Percentiles rank a stretch among this genome's conserved stretches.
Evolutionary conservation across 1,140 invertebrate species (phyloP).

Genomic region (Drosophila navojoa): DNA sequence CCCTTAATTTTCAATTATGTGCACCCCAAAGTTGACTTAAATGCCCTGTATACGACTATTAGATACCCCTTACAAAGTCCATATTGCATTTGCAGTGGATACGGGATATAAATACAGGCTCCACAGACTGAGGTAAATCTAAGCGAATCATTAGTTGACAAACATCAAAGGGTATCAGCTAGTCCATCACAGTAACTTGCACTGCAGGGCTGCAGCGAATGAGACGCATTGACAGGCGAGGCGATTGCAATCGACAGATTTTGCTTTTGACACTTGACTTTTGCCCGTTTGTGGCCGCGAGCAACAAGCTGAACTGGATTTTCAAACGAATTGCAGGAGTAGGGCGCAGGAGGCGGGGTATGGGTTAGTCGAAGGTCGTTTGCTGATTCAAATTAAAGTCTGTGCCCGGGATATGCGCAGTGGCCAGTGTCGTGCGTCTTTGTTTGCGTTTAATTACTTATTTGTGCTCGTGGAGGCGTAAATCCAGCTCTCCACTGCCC

Average conservation of each 20-base stretch:
- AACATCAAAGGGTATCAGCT: neutral
- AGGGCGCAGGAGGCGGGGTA: neutral
- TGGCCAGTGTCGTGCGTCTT: neutral
- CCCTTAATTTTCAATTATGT: too few species aligned
- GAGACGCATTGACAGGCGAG: neutral
- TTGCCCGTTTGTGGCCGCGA: neutral
- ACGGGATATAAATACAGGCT: too few species aligned
- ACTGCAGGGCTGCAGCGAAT: neutral
- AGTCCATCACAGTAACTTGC: neutral
- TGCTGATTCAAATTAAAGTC: neutral
- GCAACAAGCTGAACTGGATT: too few species aligned
- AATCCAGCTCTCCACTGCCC: neutral
- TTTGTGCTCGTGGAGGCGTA: neutral
- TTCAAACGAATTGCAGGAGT: too few species aligned
- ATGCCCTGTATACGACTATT: too few species aligned
- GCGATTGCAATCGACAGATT: neutral
- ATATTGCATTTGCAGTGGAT: too few species aligned
- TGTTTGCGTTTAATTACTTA: slow-evolving; percentile 7
- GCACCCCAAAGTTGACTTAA: too few species aligned
- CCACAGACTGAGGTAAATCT: too few species aligned
- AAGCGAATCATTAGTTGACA: too few species aligned
- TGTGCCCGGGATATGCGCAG: neutral
- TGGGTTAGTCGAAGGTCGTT: neutral
- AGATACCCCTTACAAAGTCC: too few species aligned
- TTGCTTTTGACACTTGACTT: neutral